phyloP scores from a whole-genome alignment of 2,888 invertebrate genomes.

The Teleiodes luculella region DNA sequence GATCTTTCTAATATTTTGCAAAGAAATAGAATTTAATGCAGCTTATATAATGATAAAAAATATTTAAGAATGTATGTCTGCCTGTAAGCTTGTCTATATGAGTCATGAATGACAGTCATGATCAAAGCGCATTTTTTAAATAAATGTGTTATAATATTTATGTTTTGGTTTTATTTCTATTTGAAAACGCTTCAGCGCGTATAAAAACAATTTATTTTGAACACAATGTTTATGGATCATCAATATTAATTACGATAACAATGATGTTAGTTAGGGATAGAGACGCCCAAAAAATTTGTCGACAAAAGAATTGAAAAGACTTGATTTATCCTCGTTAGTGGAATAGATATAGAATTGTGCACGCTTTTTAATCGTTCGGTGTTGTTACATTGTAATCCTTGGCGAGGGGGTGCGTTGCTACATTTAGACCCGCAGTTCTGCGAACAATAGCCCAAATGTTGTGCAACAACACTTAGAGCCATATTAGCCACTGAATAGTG shows the following conservation, averaged over 20 bases:
- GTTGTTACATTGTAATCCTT: constrained; percentile 64
- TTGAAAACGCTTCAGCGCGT: not conserved
- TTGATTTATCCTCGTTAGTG: constrained; percentile 55
- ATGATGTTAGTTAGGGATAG: constrained; percentile 15
- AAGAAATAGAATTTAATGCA: not conserved
- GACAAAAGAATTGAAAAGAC: constrained; percentile 46
- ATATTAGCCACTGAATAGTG: constrained; percentile 44
- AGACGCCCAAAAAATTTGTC: constrained; percentile 44
- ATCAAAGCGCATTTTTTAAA: constrained; percentile 64
- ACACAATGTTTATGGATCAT: constrained; percentile 32
- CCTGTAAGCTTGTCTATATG: constrained; percentile 49
- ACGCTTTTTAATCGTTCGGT: constrained; percentile 59
- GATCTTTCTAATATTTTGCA: not conserved
- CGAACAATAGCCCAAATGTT: constrained; percentile 64
- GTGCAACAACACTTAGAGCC: constrained; percentile 60
- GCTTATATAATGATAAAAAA: constrained; percentile 41
- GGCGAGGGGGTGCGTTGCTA: constrained; percentile 49
- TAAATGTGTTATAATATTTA: constrained; percentile 59
- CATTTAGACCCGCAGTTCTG: constrained; percentile 41
- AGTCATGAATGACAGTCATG: constrained; percentile 32
- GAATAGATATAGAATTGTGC: constrained; percentile 33
- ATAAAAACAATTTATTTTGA: not conserved
- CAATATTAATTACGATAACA: constrained; percentile 30
- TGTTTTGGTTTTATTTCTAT: constrained; percentile 30
- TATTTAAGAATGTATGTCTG: constrained; percentile 46